Base-by-base conservation (phyloP, 30 jellyfish, hydroid and myxozoan species). In the Phacellophora camtschatica region DNA sequence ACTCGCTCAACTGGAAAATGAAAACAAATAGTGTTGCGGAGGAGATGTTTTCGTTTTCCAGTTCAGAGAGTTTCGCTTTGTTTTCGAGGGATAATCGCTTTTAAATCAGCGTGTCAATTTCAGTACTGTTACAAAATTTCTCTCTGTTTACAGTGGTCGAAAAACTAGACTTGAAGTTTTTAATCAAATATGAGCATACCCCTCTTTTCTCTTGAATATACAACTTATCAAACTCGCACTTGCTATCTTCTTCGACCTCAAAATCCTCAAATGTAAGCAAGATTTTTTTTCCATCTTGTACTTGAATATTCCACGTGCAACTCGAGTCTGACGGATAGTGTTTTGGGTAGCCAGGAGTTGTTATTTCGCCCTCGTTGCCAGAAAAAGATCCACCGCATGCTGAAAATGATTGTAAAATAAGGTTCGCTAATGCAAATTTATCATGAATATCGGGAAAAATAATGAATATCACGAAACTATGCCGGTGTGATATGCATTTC, bases 291-390 rank as follows among this genome's bases (percentile, higher is more conserved):
- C 95, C 95, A 37, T 84, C 85, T 5, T 37, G 56, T 11, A 88
- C 90, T 31, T 31, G 27, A 16, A 89, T 81, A 27, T 37, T 58
- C 87, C 87, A 81, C 4, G 83, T 64, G 76, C 97, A 89, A 6
- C 75, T 45, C 23, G 87, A 36, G 18, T 65, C 88, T 22, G 87
- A 36, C 2, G 95, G 83, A 66, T 89, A 89, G 73, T 73, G 32
- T 1, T 50, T 35, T 2, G 97, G 97, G 82, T 62, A 89, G 34
- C 78, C 77, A 18, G 97, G 97, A 10, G 95, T 71, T 10, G 80
- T 39, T 25, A 89, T 54, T 15, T 49, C 88, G 16, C 97, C 97
- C 22, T 32, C 23, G 7, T 36, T 28, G n/a, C 30, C 83, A 55
- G 31, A 39, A 24, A 67, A 36, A 1, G 74, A 22, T 10, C 94